phyloP scores from a whole-genome alignment of 37 sponge, comb jelly and placozoan species.

The Tethya wilhelma region DNA sequence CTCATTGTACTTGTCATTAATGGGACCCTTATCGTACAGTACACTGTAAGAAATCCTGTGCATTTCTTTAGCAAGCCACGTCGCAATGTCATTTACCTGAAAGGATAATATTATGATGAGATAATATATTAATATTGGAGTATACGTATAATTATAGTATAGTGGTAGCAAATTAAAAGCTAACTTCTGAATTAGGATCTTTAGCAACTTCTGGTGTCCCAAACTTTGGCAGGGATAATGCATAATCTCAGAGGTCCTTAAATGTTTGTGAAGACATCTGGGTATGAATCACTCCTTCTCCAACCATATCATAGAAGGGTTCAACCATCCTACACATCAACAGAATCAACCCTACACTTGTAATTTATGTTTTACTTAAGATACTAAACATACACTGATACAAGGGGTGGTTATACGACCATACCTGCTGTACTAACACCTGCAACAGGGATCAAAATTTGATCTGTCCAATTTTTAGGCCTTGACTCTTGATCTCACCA shows the following conservation, averaged over 20 bases:
- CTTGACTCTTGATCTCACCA: no score
- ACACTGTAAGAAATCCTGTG: constrained; percentile 26
- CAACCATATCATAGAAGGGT: constrained; percentile 52
- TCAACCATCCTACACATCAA: constrained; percentile 38
- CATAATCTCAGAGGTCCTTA: constrained; percentile 41
- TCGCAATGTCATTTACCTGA: constrained; percentile 44
- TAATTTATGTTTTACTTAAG: no score
- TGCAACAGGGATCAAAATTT: no score
- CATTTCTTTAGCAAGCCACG: constrained; percentile 51
- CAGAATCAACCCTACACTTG: neutral
- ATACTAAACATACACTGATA: no score
- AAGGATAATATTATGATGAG: neutral
- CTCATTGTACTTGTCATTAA: constrained; percentile 5
- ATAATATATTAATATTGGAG: no score
- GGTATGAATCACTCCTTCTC: constrained; percentile 29
- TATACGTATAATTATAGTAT: no score
- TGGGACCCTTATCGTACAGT: constrained; percentile 31
- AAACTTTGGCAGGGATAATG: constrained; percentile 56
- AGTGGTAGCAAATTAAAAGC: no score
- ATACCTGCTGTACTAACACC: no score
- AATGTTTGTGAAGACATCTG: constrained; percentile 32
- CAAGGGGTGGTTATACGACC: no score
- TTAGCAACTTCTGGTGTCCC: constrained; percentile 48
- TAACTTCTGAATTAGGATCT: constrained; percentile 5
- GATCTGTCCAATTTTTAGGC: no score